Evolutionary conservation across 2,888 invertebrate genomes (phyloP).

Genomic region (Linnaemya vulpina): DNA sequence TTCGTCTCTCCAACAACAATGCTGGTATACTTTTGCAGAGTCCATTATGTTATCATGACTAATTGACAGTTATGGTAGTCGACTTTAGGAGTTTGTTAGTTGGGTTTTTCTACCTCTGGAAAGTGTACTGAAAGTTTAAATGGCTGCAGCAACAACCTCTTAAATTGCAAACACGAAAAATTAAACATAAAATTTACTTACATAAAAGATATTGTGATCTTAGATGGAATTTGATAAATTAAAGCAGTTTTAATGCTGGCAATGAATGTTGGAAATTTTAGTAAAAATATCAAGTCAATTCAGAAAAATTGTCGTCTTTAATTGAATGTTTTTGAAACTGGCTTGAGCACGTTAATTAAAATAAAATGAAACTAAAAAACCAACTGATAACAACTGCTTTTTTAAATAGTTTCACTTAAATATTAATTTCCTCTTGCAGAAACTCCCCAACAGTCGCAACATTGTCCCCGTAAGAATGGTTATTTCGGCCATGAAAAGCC

Average conservation of each 20-base stretch:
- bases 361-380: too few species aligned
- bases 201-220: neutral
- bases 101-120: neutral
- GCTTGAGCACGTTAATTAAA: too few species aligned
- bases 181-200: neutral
- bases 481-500: slow-evolving; percentile 93
- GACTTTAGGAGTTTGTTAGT: slow-evolving; percentile 31
- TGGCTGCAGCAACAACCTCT: slow-evolving; percentile 5
- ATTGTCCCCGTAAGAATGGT: slow-evolving; percentile 93
- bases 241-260: neutral
- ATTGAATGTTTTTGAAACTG: too few species aligned
- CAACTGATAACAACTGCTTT: too few species aligned
- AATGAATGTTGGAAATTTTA: too few species aligned
- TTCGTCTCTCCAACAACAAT: slow-evolving; percentile 22
- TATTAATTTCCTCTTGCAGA: slow-evolving; percentile 86
- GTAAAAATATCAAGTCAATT: too few species aligned
- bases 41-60: slow-evolving; percentile 59
- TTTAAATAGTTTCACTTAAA: too few species aligned
- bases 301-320: too few species aligned
- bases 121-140: neutral
- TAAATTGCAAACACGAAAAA: neutral
- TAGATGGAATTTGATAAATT: neutral
- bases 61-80: slow-evolving; percentile 59
- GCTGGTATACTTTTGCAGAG: slow-evolving; percentile 5
- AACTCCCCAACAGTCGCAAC: slow-evolving; percentile 87